Conservation (phyloP, 2,797 vertebrate genomes). For the Halcyon leucocephala region DNA sequence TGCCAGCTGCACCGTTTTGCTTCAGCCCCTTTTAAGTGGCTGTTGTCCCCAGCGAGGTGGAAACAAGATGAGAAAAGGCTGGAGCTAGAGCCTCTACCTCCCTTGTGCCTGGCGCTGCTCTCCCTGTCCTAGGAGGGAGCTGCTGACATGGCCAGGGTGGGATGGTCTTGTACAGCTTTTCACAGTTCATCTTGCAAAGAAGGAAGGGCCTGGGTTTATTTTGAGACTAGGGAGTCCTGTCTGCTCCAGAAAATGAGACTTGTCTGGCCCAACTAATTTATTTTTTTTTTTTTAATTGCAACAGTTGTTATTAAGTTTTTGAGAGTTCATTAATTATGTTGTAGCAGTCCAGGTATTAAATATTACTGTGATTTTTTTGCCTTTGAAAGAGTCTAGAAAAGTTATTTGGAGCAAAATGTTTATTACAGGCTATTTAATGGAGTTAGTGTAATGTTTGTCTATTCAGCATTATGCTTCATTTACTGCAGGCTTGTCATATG, state of each 20-base stretch:
- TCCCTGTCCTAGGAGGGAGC: background rate
- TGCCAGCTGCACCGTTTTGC: background rate
- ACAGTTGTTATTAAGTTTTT: background rate
- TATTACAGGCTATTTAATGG: background rate
- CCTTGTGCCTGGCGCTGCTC: fast-evolving
- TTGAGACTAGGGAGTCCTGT: background rate
- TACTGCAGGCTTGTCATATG: background rate
- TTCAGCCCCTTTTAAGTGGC: background rate
- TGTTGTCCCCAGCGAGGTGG: background rate
- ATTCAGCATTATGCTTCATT: conserved; percentile 22
- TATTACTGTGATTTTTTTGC: background rate
- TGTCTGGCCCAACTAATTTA: background rate
- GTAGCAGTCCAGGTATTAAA: background rate
- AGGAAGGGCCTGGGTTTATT: background rate
- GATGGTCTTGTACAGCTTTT: background rate
- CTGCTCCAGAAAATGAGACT: background rate
- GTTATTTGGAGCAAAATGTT: background rate
- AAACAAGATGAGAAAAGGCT: background rate
- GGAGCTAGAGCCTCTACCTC: background rate
- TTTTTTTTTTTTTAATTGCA: background rate
- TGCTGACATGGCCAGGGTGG: background rate
- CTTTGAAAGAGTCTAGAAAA: background rate
- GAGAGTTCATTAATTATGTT: background rate
- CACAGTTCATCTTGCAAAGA: background rate
- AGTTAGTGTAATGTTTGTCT: background rate